A percentile compares a stretch with the other conserved stretches of the same genome.
These are phyloP conservation scores for Cirrhinus mrigala DNA, from an alignment of 2,797 vertebrate genomes.

Conservation along the genomic window DNA sequence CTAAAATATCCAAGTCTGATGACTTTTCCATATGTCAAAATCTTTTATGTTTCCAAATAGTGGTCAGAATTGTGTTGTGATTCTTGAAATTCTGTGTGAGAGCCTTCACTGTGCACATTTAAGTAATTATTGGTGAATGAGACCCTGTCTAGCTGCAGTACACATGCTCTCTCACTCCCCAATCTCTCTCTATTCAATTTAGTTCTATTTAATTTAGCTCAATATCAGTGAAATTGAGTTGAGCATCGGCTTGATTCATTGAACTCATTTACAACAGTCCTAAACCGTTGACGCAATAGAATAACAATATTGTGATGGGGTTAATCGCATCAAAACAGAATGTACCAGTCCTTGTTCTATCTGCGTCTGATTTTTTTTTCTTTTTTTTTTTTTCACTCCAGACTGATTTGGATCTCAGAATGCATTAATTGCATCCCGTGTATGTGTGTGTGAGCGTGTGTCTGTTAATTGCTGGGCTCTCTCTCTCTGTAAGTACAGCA, in stretches of 20 bases:
- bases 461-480: slow-evolving; percentile 72
- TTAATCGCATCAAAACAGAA: slow-evolving; percentile 33
- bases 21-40: background rate
- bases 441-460: slow-evolving; percentile 48
- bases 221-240: slow-evolving; percentile 41
- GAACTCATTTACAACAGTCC: slow-evolving; percentile 31
- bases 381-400: slow-evolving; percentile 27
- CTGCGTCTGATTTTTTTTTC: slow-evolving; percentile 53
- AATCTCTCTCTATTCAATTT: slow-evolving; percentile 11
- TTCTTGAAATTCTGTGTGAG: no score
- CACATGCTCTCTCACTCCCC: background rate
- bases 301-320: slow-evolving; percentile 24
- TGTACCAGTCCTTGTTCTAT: slow-evolving; percentile 26
- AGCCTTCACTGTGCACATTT: background rate
- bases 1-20: background rate
- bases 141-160: background rate
- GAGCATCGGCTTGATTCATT: slow-evolving; percentile 28
- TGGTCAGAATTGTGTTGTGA: background rate
- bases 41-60: background rate
- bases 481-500: slow-evolving; percentile 77
- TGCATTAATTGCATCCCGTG: slow-evolving; percentile 46
- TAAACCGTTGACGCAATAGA: slow-evolving; percentile 14
- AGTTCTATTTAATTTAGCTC: slow-evolving; percentile 38
- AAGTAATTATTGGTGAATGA: background rate
- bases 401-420: slow-evolving; percentile 44